Percentiles rank a stretch among this genome's conserved stretches.
These are phyloP conservation scores for Alfaro cultratus DNA, from an alignment of 2,797 vertebrate genomes.

Conservation along the genomic window DNA sequence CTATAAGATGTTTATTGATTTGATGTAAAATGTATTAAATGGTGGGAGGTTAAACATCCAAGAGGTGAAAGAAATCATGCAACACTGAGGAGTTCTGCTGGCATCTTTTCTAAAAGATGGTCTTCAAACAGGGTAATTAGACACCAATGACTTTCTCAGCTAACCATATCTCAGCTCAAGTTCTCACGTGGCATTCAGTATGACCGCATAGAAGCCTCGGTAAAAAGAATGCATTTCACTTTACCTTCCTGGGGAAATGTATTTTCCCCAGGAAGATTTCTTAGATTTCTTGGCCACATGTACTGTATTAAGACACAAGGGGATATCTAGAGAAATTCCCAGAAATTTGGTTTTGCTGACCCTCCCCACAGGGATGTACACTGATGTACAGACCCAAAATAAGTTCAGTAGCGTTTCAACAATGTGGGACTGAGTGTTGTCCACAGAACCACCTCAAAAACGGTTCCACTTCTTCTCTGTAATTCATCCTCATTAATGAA, in stretches of 20 bases:
- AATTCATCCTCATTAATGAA: background rate
- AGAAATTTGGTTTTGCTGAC: background rate
- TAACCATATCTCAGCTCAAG: background rate
- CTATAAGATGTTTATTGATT: background rate
- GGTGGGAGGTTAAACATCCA: background rate
- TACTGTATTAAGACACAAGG: background rate
- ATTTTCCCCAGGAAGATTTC: background rate
- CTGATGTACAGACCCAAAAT: background rate
- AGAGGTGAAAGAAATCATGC: background rate
- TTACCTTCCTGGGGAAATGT: background rate
- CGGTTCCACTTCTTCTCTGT: background rate
- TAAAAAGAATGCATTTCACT: background rate
- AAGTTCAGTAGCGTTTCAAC: background rate
- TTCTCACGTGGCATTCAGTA: background rate
- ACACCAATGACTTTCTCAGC: background rate
- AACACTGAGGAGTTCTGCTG: background rate
- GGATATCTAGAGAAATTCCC: background rate
- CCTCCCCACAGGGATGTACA: background rate
- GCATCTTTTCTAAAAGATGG: background rate
- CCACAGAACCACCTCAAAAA: background rate
- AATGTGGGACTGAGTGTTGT: background rate
- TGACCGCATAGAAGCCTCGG: background rate
- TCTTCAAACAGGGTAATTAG: background rate
- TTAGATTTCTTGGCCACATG: background rate
- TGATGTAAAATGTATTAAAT: background rate